Evolutionary conservation across 2,888 invertebrate species (phyloP).

Genomic region (Oxystoma pomonae): DNA sequence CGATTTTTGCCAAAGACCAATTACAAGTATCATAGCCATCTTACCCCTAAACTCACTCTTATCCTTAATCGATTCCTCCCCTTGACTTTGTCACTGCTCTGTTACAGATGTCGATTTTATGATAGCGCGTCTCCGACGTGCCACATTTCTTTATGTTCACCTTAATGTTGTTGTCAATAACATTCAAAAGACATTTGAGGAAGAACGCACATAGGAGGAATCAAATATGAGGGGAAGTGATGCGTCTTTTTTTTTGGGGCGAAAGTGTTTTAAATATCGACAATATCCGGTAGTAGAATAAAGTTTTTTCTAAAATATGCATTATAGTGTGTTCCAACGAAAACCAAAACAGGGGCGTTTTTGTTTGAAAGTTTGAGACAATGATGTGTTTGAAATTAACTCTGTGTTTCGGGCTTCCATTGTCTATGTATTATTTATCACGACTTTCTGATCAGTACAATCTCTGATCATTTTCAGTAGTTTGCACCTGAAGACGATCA

Average conservation of each 20-base stretch:
- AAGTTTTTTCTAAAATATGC: no score
- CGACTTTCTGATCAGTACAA: no score
- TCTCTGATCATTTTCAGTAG: no score
- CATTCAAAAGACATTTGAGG: slow-evolving; percentile 31
- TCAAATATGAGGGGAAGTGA: not conserved
- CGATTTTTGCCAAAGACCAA: no score
- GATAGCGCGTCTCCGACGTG: slow-evolving; percentile 30
- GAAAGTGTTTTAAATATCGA: not conserved
- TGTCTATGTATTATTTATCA: no score
- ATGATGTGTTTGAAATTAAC: no score
- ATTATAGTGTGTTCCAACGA: no score
- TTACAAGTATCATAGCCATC: not conserved
- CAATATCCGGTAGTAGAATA: no score
- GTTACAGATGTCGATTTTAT: slow-evolving; percentile 46
- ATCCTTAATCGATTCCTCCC: slow-evolving; percentile 40
- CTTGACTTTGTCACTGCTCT: slow-evolving; percentile 42
- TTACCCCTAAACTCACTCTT: not conserved
- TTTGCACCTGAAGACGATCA: no score
- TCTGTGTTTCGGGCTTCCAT: no score
- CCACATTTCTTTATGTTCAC: slow-evolving; percentile 30
- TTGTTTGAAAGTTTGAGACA: no score
- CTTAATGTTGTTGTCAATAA: slow-evolving; percentile 40
- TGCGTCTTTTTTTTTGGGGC: not conserved
- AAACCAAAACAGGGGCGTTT: no score
- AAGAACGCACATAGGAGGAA: not conserved